Conservation (phyloP, 1,140 invertebrate genomes). For the Meloidogyne hapla region DNA sequence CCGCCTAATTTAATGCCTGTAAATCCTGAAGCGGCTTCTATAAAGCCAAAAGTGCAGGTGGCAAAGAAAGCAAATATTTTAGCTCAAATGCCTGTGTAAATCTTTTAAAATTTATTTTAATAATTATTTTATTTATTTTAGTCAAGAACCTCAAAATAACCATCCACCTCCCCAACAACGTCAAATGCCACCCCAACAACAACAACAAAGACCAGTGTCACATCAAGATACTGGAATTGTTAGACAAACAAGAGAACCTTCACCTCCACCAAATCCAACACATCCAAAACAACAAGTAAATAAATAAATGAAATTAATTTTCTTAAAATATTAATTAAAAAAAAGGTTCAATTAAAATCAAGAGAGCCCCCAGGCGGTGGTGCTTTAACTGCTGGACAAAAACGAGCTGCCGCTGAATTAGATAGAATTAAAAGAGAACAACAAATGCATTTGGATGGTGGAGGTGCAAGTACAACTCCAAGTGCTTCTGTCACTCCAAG, state of each 20-base stretch:
- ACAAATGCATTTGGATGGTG: conserved; percentile 45
- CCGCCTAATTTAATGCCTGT: conserved; percentile 59
- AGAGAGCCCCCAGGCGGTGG: conserved; percentile 20
- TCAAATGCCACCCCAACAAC: conserved; percentile 29
- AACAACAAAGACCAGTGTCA: conserved; percentile 15
- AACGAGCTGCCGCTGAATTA: conserved; percentile 58
- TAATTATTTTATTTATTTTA: conserved; percentile 21
- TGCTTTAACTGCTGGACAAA: conserved; percentile 53
- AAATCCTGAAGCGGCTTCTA: conserved; percentile 57
- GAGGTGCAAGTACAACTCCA: conserved; percentile 13
- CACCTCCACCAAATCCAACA: conserved; percentile 58
- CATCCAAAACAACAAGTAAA: conserved; percentile 52
- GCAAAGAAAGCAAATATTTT: conserved; percentile 64
- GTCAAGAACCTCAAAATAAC: conserved; percentile 19
- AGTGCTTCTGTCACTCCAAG: conserved; percentile 17
- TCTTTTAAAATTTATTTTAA: neutral
- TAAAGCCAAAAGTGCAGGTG: conserved; percentile 61
- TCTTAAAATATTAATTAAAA: neutral
- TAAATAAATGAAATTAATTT: neutral
- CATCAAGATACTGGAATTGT: conserved; percentile 64
- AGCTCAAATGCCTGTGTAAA: conserved; percentile 48
- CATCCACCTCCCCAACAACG: conserved; percentile 21
- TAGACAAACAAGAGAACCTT: conserved; percentile 32
- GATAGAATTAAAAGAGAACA: conserved; percentile 55
- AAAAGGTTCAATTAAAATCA: conserved; percentile 34